Evolutionary conservation across 2,797 vertebrate genomes (phyloP).

Genomic region (Lateolabrax maculatus): DNA sequence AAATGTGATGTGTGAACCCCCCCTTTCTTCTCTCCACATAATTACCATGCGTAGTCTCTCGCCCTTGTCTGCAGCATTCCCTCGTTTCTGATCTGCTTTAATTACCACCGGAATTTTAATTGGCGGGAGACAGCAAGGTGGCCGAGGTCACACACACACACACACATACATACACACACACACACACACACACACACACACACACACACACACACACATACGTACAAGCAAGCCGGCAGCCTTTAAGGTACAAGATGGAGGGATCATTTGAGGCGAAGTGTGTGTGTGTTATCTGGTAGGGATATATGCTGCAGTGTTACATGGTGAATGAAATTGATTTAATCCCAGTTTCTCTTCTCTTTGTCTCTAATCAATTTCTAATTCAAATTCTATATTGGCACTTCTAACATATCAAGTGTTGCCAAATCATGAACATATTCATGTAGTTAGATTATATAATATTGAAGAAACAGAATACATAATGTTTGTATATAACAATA

Average conservation of each 20-base stretch:
- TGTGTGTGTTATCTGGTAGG: conserved; percentile 8
- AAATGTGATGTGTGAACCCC: conserved; percentile 27
- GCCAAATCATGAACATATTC: background rate
- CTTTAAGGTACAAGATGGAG: conserved; percentile 44
- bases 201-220: conserved; percentile 25
- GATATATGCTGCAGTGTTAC: conserved; percentile 8
- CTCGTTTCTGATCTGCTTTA: conserved; percentile 85
- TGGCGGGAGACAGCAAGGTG: conserved; percentile 82
- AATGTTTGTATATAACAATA: no score
- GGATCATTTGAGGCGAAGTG: conserved; percentile 55
- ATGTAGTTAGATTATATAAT: background rate
- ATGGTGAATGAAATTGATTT: conserved; percentile 16
- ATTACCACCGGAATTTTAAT: conserved; percentile 88
- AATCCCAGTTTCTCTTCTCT: conserved; percentile 20
- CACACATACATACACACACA: conserved; percentile 21
- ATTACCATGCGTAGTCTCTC: conserved; percentile 82
- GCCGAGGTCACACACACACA: conserved; percentile 78
- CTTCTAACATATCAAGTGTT: background rate
- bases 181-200: conserved; percentile 12
- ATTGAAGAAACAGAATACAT: conserved; percentile 3
- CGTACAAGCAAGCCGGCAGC: conserved; percentile 20
- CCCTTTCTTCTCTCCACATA: conserved; percentile 50
- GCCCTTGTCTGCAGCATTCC: conserved; percentile 80
- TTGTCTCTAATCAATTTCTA: background rate
- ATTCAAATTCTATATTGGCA: background rate